Conservation (phyloP, 2,113 vertebrate genomes). For the Pycnonotus jocosus region DNA sequence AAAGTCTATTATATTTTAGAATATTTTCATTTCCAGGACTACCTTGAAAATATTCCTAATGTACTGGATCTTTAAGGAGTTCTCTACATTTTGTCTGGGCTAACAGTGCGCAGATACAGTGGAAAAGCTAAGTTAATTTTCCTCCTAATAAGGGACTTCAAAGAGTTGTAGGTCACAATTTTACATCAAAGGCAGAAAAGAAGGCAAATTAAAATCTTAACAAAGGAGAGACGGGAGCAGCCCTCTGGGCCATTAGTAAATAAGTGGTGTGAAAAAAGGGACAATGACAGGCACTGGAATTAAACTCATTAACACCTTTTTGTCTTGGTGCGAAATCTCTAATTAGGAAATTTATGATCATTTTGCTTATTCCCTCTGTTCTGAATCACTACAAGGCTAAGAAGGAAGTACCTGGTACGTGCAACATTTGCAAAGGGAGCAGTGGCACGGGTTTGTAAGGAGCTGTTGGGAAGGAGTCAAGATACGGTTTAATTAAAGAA, state of each 20-base stretch:
- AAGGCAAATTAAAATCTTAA: slow-evolving; percentile 74
- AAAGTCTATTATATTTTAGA: not conserved
- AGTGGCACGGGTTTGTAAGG: not conserved
- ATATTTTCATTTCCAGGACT: not conserved
- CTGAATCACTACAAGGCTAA: slow-evolving; percentile 19
- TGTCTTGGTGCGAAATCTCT: slow-evolving; percentile 72
- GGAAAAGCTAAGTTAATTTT: slow-evolving; percentile 69
- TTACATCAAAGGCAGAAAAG: slow-evolving; percentile 79
- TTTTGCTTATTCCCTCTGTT: slow-evolving; percentile 64
- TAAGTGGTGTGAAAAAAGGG: slow-evolving; percentile 72
- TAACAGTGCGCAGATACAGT: slow-evolving; percentile 61
- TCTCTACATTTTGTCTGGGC: slow-evolving; percentile 36
- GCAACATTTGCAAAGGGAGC: slow-evolving; percentile 33
- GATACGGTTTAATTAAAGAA: slow-evolving; percentile 40
- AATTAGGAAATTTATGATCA: slow-evolving; percentile 76
- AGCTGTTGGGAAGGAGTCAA: not conserved
- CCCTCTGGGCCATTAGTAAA: slow-evolving; percentile 78
- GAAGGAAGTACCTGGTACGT: slow-evolving; percentile 52
- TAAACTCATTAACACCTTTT: slow-evolving; percentile 75
- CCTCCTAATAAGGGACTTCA: slow-evolving; percentile 83
- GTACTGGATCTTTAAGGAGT: slow-evolving; percentile 24
- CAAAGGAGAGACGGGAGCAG: slow-evolving; percentile 72
- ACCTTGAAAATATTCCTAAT: not conserved
- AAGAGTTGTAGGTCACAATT: slow-evolving; percentile 76
- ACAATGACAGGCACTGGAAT: slow-evolving; percentile 68